These are phyloP conservation scores for Atta cephalotes DNA, from an alignment of 1,140 invertebrate species.

Conservation along the genomic window DNA sequence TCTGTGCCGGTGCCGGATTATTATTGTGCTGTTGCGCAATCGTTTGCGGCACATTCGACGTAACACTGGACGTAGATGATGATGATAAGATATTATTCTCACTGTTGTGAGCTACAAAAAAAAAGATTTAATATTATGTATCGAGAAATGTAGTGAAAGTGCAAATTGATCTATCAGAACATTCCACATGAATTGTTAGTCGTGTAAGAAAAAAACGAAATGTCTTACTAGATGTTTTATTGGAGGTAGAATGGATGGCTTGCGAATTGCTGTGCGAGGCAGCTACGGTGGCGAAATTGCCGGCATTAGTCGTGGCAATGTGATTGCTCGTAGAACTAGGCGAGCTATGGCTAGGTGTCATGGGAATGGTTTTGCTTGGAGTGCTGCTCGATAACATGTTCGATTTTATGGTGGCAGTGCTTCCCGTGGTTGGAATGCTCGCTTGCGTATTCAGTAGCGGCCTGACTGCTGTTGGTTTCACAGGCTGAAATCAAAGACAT, in stretches of 20 bases:
- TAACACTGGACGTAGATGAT: constrained; percentile 80
- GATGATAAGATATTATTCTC: constrained; percentile 85
- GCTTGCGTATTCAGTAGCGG: constrained; percentile 88
- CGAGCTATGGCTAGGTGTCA: constrained; percentile 88
- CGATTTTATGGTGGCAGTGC: constrained; percentile 85
- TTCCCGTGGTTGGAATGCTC: constrained; percentile 87
- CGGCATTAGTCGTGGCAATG: constrained; percentile 85
- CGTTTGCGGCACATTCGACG: constrained; percentile 80
- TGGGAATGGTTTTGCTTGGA: constrained; percentile 87
- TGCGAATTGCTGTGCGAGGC: constrained; percentile 87
- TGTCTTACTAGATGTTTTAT: constrained; percentile 85
- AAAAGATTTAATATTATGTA: constrained; percentile 7
- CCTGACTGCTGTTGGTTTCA: constrained; percentile 92
- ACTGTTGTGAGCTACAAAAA: constrained; percentile 82
- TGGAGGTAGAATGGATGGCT: constrained; percentile 85
- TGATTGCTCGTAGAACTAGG: constrained; percentile 88
- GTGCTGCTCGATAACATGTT: constrained; percentile 87
- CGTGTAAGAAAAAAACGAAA: background rate
- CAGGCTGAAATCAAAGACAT: constrained; percentile 86
- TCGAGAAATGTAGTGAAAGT: background rate
- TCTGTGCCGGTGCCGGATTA: constrained; percentile 71
- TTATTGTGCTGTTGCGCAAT: constrained; percentile 79
- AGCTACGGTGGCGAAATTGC: constrained; percentile 89
- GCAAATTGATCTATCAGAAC: background rate
- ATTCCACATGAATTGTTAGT: background rate